Conservation (phyloP, 2,888 invertebrate species). For the Drosophila anomelani region DNA sequence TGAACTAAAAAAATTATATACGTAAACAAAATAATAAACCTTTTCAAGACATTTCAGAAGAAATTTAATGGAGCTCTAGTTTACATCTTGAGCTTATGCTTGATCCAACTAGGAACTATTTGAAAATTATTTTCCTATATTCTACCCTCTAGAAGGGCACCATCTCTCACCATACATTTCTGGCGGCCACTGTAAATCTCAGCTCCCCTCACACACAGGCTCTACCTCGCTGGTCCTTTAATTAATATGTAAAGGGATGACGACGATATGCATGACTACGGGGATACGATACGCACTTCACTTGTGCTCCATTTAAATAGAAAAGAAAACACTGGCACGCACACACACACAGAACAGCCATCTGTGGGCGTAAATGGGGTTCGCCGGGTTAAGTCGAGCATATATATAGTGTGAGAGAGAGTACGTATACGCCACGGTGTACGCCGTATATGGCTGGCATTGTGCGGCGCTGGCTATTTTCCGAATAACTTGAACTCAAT, state of each 20-base stretch:
- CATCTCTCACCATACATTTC: slow-evolving; percentile 13
- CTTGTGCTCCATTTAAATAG: slow-evolving; percentile 81
- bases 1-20: not conserved
- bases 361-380: slow-evolving; percentile 14
- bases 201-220: not conserved
- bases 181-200: slow-evolving; percentile 45
- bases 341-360: slow-evolving; percentile 10
- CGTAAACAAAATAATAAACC: not conserved
- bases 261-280: slow-evolving; percentile 39
- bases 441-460: slow-evolving; percentile 14
- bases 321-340: slow-evolving; percentile 64
- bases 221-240: slow-evolving; percentile 52
- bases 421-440: slow-evolving; percentile 2
- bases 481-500: slow-evolving; percentile 81
- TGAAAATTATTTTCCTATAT: not conserved
- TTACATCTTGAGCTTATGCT: too few species aligned
- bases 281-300: slow-evolving; percentile 72
- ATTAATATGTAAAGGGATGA: slow-evolving; percentile 74
- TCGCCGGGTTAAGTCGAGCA: slow-evolving; percentile 27
- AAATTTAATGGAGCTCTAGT: too few species aligned
- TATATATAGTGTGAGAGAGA: slow-evolving; percentile 10
- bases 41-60: too few species aligned
- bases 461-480: slow-evolving; percentile 71
- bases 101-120: not conserved
- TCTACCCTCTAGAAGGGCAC: not conserved